Evolutionary conservation across 2,113 vertebrate genomes (phyloP), one percentile per base, ranked within the genome.

Genomic region (Neopipo cinnamomea): DNA sequence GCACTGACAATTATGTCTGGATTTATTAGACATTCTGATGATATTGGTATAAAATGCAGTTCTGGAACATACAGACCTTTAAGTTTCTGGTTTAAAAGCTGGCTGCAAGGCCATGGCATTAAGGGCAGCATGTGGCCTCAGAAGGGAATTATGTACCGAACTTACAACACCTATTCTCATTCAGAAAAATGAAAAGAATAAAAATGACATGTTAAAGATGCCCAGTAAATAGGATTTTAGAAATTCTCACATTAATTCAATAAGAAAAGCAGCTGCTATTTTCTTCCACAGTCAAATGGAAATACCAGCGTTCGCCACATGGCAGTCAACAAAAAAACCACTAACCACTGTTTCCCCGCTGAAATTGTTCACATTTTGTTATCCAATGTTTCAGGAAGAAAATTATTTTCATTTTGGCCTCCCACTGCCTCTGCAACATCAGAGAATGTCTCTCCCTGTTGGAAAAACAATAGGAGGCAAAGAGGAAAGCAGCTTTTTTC

Each of bases 401-500:
- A 96, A 96, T 94, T 71, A 83, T 85, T 95, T 94, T 95, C 90
- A 87, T 95, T 93, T 85, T 74, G 94, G 86, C 87, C 78, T 94
- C 96, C 96, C 70, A 93, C 95, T 86, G 70, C 58, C 81, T 96
- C 91, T 49, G 82, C 77, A 89, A 95, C 89, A 95, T 93, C 95
- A 96, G 84, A 73, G 65, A 97, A 89, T 61, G 90, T 84, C 91
- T 97, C 83, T 95, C 93, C 53, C 95, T 92, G 91, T 87, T 88
- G 86, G 78, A 94, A 90, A 93, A 97, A 85, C 96, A 94, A 97
- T 58, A 86, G 93, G 96, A 95, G 92, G 95, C 89, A 78, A 94
- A 97, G 87, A 96, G 92, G 88, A 96, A 96, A 95, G 93, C 93
- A 77, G 95, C 66, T 94, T 96, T 97, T 92, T 97, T 84, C 88